phyloP scores from a whole-genome alignment of 2,113 vertebrate genomes.

The Erinaceus europaeus region DNA sequence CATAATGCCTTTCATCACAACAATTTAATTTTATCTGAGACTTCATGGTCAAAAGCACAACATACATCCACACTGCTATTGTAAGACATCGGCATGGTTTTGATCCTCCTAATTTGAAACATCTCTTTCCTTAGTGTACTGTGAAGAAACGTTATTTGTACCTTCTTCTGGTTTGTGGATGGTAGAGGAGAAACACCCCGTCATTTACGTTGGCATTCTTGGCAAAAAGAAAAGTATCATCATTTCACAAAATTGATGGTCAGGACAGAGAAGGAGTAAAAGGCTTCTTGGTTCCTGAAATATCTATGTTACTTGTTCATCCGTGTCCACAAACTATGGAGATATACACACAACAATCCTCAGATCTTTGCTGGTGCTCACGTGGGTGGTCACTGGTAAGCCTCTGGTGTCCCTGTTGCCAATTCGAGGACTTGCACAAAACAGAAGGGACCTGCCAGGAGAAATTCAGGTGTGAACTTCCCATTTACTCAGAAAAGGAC shows the following conservation, averaged over 20 bases:
- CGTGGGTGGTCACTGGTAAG: too few relatives aligned
- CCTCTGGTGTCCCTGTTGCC: too few relatives aligned
- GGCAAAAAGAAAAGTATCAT: conserved; percentile 58
- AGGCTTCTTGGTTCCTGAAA: conserved; percentile 53
- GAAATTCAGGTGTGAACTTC: too few relatives aligned
- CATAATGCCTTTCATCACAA: neutral
- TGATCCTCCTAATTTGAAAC: conserved; percentile 54
- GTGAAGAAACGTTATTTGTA: conserved; percentile 54
- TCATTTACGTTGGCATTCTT: conserved; percentile 46
- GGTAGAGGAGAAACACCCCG: conserved; percentile 54
- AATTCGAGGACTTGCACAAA: too few relatives aligned
- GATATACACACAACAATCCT: neutral
- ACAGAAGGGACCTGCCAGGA: too few relatives aligned
- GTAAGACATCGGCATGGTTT: conserved; percentile 42
- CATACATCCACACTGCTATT: conserved; percentile 19
- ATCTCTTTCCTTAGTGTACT: conserved; percentile 36
- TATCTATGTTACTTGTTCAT: conserved; percentile 36
- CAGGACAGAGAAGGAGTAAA: conserved; percentile 23
- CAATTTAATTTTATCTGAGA: conserved; percentile 6
- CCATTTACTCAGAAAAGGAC: too few relatives aligned
- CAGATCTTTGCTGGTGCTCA: neutral
- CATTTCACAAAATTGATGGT: conserved; percentile 64
- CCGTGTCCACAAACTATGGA: neutral
- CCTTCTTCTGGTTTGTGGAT: conserved; percentile 55
- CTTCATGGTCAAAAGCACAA: conserved; percentile 23